Conservation (phyloP, 1,140 invertebrate genomes). For the Calycopis cecrops region DNA sequence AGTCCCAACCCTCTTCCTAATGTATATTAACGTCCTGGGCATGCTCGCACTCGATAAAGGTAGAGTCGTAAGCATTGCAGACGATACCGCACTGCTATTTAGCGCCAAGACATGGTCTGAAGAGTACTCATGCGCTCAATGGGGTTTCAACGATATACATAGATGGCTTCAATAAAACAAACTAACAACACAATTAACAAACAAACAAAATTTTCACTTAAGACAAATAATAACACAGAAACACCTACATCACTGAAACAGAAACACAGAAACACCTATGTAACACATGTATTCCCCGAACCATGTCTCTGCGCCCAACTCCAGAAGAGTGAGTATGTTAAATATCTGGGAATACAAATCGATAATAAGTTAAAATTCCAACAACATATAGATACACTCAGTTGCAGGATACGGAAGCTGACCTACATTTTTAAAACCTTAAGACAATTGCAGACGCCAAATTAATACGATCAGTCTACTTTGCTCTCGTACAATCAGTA, state of each 20-base stretch:
- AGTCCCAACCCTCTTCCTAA: slow-evolving; percentile 26
- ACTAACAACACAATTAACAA: slow-evolving; percentile 27
- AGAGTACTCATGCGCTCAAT: slow-evolving; percentile 13
- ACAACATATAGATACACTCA: no score
- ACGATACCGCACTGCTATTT: slow-evolving; percentile 30
- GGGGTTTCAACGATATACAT: not conserved
- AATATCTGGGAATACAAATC: slow-evolving; percentile 20
- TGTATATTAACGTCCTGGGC: slow-evolving; percentile 27
- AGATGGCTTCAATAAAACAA: slow-evolving; percentile 22
- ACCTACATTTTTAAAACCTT: slow-evolving; percentile 29
- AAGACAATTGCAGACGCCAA: slow-evolving; percentile 13
- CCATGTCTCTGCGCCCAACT: not conserved
- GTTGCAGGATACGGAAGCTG: no score
- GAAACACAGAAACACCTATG: not conserved
- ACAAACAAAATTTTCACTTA: slow-evolving; percentile 22
- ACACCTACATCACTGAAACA: not conserved
- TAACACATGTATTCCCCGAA: slow-evolving; percentile 13
- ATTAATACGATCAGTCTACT: slow-evolving; percentile 19
- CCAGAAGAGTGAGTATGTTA: slow-evolving; percentile 6
- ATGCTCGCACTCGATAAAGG: slow-evolving; percentile 11
- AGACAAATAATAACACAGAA: not conserved
- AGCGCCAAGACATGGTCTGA: slow-evolving; percentile 19
- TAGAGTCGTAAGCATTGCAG: slow-evolving; percentile 24
- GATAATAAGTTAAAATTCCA: slow-evolving; percentile 20
- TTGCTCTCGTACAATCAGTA: slow-evolving; percentile 22